A percentile compares a stretch with the other conserved stretches of the same genome.
Conservation (phyloP, 2,113 vertebrate genomes). For the Lamprotornis superbus region DNA sequence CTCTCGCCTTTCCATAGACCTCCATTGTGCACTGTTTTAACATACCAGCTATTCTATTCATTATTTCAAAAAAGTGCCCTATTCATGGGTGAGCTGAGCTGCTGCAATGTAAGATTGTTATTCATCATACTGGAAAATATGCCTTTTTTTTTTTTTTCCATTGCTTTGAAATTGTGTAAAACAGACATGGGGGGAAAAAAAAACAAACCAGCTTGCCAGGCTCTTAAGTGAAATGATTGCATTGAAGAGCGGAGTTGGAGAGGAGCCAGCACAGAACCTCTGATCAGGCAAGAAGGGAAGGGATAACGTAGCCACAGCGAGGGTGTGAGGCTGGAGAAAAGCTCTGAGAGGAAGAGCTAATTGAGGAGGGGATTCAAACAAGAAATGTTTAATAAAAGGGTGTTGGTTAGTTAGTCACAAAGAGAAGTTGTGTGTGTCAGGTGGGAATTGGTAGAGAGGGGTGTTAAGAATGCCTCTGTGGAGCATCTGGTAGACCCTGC, state of each 20-base stretch:
- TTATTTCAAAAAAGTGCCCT: not conserved
- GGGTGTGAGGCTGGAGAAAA: not conserved
- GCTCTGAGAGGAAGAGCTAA: not conserved
- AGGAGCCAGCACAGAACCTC: slow-evolving; percentile 15
- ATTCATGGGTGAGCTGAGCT: not conserved
- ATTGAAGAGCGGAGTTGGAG: not conserved
- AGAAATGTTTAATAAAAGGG: not conserved
- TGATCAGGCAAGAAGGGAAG: slow-evolving; percentile 6
- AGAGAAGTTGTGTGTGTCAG: not conserved
- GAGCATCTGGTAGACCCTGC: not conserved
- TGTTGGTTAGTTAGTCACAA: not conserved
- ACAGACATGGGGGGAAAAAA: not conserved
- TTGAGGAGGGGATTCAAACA: not conserved
- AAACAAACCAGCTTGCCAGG: not conserved
- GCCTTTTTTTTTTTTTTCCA: not conserved
- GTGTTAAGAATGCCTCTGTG: not conserved
- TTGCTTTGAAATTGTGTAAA: slow-evolving; percentile 24
- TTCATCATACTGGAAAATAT: not conserved
- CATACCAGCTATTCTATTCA: not conserved
- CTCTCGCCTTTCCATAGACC: not conserved
- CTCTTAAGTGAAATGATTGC: slow-evolving; percentile 31
- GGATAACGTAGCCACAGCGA: fast-evolving
- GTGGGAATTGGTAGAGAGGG: not conserved
- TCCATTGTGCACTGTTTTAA: not conserved
- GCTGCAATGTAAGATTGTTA: not conserved